Base-by-base conservation (phyloP, 2,888 invertebrate genomes). In the Epistrophella euchroma region DNA sequence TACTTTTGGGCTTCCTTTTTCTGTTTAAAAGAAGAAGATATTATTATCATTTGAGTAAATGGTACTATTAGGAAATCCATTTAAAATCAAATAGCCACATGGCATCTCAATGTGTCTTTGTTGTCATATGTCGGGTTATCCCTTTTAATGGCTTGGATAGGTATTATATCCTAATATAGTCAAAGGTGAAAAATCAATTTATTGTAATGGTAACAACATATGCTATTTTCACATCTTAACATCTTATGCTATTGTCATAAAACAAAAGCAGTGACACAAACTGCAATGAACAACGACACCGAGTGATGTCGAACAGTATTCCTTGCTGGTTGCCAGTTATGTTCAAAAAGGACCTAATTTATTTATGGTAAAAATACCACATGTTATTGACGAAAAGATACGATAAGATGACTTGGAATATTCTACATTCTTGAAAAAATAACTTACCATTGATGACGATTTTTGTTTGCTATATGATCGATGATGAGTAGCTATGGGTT, bases 381-480 rank as follows among this genome's bases (percentile, higher is more conserved):
- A 43, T 43, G 43, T 43, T 43, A 13, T 4, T 4, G 4, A 15
- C 37, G 37, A 37, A 37, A 28, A 28, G 25, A 28, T 28, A 28
- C n/a, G n/a, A n/a, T n/a, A n/a, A n/a, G n/a, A n/a, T n/a, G n/a
- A n/a, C n/a, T n/a, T n/a, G n/a, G n/a, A 4, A 28, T 28, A 2
- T 28, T 28, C 4, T 5, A 28, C 25, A 28, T 28, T 28, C 6
- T 37, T 13, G 11, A 13, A 4, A 13, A 37, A 4, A 13, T 37
- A 32, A 90, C 91, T 91, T 88, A 92, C 92, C 92, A 92, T 92
- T 88, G 92, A 92, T 74, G 92, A 90, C 47, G 92, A 92, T 88
- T 92, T 92, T 88, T 92, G 92, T 87, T 92, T 92, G 80, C 91
- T 89, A 88, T 92, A 92, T 73, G 91, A 91, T 85, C 92, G 90